Base-by-base conservation (phyloP, 1,140 invertebrate genomes). In the Antheraea mylitta region DNA sequence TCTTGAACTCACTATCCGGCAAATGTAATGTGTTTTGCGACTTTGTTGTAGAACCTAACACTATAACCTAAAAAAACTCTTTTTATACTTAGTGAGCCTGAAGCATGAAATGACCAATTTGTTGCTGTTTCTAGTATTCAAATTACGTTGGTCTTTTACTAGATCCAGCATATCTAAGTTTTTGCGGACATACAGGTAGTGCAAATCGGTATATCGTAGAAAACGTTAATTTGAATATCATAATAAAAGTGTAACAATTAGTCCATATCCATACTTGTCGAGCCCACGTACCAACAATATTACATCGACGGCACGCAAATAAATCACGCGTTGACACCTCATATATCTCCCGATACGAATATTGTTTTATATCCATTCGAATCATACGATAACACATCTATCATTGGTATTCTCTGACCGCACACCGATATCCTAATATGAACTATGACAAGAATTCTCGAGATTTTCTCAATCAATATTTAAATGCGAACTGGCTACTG, bases 291-390 rank as follows among this genome's bases (percentile, higher is more conserved):
- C 73, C 76, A 72, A 68, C 74, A 79, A 65, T 63, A 30, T 65
- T 70, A 61, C 71, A 67, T 64, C 64, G 70, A 71, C 76, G 71
- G 68, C 74, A 66, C 69, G 70, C 73, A 73, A 78, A 89, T 87
- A 87, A 87, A 87, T 86, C 84, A 87, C 73, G 61, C 60, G 36
- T 64, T 78, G 87, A 84, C 85, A 86, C 81, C 69, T 83, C 79
- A 80, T 87, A 86, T 89, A 87, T 89, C 82, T 83, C 67, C 38
- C 38, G 66, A 68, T 48, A 77, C 60, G 76, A 78, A 85, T 83
- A 80, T 81, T 83, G 79, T 87, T 85, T 74, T 79, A 69, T 72
- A 81, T 74, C 76, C 67, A 80, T 73, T 75, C 72, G 66, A 63
- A 75, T 63, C 63, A 69, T 63, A 64, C 65, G 60, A 68, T 76